Evolutionary conservation across 2,113 vertebrate genomes (phyloP).

Genomic region (Stegostoma tigrinum): DNA sequence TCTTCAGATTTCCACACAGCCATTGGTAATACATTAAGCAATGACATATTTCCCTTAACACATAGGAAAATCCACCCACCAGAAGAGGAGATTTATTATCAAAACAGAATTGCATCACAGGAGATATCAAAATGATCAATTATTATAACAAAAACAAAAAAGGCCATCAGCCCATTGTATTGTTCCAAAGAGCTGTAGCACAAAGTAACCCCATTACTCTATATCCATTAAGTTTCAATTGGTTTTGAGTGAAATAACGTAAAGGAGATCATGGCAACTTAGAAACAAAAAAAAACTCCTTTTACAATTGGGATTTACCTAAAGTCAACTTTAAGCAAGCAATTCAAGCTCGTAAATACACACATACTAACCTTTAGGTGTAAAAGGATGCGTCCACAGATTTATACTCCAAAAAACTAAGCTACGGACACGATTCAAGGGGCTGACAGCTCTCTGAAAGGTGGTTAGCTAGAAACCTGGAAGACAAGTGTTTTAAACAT

Average conservation of each 20-base stretch:
- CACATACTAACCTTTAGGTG: neutral
- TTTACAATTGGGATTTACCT: neutral
- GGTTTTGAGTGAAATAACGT: neutral
- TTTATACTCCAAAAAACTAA: neutral
- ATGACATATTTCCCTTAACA: neutral
- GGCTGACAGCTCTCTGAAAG: neutral
- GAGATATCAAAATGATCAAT: too few relatives aligned
- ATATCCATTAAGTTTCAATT: neutral
- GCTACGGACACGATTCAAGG: neutral
- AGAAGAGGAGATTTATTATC: neutral
- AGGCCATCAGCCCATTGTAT: neutral
- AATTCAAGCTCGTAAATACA: neutral
- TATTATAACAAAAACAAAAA: neutral
- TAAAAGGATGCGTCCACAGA: neutral
- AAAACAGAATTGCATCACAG: too few relatives aligned
- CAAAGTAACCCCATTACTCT: neutral
- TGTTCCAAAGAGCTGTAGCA: too few relatives aligned
- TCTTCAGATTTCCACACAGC: too few relatives aligned
- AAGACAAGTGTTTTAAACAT: neutral
- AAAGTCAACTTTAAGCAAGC: neutral
- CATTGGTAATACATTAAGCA: neutral
- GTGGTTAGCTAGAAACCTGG: slow-evolving; percentile 10
- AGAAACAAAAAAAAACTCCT: neutral
- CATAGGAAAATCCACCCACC: neutral
- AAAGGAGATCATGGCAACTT: neutral